These are phyloP conservation scores for Biston stratarius DNA, from an alignment of 2,888 invertebrate genomes.

Conservation along the genomic window DNA sequence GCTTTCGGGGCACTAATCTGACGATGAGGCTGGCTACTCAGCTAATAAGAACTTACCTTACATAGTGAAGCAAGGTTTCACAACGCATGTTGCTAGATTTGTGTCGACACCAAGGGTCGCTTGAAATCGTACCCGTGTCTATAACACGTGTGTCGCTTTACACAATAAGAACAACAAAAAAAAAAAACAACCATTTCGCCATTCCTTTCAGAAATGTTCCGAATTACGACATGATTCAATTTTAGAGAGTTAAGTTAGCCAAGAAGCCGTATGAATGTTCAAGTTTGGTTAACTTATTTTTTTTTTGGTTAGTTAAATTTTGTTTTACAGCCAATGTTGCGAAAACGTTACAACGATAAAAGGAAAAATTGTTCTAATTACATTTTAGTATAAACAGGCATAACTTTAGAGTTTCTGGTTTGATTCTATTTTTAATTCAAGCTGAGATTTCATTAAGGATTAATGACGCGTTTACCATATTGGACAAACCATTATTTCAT, in stretches of 20 bases:
- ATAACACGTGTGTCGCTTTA: conserved; percentile 65
- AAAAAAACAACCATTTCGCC: conserved; percentile 18
- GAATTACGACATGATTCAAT: conserved; percentile 2
- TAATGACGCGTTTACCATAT: too few relatives aligned
- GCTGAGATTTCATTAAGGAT: too few relatives aligned
- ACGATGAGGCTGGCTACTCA: too few relatives aligned
- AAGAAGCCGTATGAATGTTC: conserved; percentile 17
- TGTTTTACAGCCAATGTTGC: background rate
- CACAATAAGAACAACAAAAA: conserved; percentile 49
- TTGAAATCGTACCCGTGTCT: conserved; percentile 66
- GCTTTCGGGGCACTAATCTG: too few relatives aligned
- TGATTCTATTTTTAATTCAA: too few relatives aligned
- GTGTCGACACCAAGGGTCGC: conserved; percentile 64
- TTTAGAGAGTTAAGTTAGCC: background rate
- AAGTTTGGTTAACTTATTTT: background rate
- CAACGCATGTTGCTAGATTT: conserved; percentile 76
- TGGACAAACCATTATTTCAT: too few relatives aligned
- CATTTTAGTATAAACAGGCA: too few relatives aligned
- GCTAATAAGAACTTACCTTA: too few relatives aligned
- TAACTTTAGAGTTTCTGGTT: too few relatives aligned
- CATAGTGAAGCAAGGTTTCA: conserved; percentile 29
- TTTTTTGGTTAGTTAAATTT: background rate
- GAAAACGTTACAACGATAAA: background rate
- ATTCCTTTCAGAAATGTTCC: conserved; percentile 10
- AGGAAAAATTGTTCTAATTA: too few relatives aligned